These are phyloP conservation scores for Suncus etruscus DNA, from an alignment of 2,113 vertebrate species.

Conservation along the genomic window DNA sequence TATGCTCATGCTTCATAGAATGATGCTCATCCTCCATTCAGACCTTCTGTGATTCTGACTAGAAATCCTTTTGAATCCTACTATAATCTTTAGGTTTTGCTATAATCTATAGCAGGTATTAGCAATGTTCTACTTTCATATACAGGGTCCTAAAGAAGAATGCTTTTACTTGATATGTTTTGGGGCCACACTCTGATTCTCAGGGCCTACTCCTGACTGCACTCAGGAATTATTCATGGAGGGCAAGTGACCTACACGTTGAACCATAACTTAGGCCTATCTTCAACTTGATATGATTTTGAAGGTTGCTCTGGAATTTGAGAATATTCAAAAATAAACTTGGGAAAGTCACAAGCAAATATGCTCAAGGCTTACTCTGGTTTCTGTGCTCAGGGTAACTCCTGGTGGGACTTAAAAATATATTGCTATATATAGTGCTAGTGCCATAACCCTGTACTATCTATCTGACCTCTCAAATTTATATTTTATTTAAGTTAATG, in stretches of 20 bases:
- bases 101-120: background rate
- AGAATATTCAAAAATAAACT: background rate
- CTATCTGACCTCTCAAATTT: no score
- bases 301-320: background rate
- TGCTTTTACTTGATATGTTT: background rate
- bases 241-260: no score
- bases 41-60: background rate
- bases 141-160: background rate
- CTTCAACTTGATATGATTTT: background rate
- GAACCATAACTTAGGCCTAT: no score
- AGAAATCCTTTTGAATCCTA: background rate
- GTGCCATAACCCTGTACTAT: no score
- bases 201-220: no score
- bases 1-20: background rate
- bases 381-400: no score
- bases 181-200: no score
- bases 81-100: background rate
- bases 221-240: no score
- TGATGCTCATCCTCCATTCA: background rate
- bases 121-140: conserved; percentile 21
- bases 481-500: background rate
- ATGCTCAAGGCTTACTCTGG: no score
- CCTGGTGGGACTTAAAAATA: no score
- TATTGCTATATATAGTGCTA: no score
- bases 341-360: no score